Evolutionary conservation across 2,113 vertebrate genomes (phyloP).

Genomic region (Lamprologus lemairii): DNA sequence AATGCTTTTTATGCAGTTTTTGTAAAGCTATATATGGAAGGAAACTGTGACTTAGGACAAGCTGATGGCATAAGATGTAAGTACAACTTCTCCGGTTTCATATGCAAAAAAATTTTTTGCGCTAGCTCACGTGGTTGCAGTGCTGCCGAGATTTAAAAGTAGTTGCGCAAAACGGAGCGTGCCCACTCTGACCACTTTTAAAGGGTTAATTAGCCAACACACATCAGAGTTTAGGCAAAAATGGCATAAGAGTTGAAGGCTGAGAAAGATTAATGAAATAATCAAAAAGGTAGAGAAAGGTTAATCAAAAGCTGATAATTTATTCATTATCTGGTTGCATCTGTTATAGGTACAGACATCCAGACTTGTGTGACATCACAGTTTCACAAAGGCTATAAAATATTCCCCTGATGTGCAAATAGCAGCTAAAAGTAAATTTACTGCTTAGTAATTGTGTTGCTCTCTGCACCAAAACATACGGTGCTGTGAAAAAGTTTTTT

Average conservation of each 20-base stretch:
- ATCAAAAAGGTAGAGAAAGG: neutral
- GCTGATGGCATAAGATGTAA: no score
- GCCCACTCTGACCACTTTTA: no score
- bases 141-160: no score
- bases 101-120: accelerated
- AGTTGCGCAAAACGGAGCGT: no score
- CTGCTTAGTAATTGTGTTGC: neutral
- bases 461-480: neutral
- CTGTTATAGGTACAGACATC: neutral
- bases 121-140: accelerated
- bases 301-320: neutral
- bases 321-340: neutral
- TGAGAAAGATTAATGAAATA: neutral
- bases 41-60: no score
- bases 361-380: neutral
- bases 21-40: no score
- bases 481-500: neutral
- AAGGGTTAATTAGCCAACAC: neutral
- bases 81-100: no score
- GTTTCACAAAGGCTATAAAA: neutral
- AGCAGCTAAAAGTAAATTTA: neutral
- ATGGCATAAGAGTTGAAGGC: neutral
- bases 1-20: no score
- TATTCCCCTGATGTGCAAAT: neutral
- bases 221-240: neutral